Conservation (phyloP, 1,140 invertebrate species). For the Drosophila sturtevanti region DNA sequence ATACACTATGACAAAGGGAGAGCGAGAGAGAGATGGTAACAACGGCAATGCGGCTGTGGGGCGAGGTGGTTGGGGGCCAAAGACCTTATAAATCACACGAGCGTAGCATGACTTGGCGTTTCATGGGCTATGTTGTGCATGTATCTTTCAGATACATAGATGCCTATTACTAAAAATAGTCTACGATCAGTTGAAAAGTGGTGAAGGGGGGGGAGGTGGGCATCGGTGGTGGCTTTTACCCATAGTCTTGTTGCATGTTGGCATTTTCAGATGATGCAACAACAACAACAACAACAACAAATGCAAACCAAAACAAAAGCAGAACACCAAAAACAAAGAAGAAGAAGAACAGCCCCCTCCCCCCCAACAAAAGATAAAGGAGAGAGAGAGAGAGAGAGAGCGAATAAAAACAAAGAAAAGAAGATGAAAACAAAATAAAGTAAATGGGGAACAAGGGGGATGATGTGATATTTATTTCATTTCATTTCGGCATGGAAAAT, state of each 20-base stretch:
- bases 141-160: slow-evolving; percentile 29
- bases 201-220: slow-evolving; percentile 3
- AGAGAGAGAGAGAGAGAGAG: neutral
- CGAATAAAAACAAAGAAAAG: neutral
- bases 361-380: neutral
- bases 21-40: no score
- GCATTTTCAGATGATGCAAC: slow-evolving; percentile 66
- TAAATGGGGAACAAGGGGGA: slow-evolving; percentile 15
- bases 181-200: slow-evolving; percentile 34
- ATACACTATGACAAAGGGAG: no score
- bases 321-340: slow-evolving; percentile 49
- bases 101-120: slow-evolving; percentile 76
- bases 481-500: slow-evolving; percentile 45
- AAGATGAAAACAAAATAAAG: neutral
- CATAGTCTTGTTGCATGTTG: slow-evolving; percentile 50
- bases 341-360: slow-evolving; percentile 3
- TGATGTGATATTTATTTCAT: slow-evolving; percentile 24
- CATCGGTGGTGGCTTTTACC: neutral
- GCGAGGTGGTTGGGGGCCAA: slow-evolving; percentile 49
- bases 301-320: slow-evolving; percentile 57
- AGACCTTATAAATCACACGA: slow-evolving; percentile 81
- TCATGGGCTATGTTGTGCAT: slow-evolving; percentile 33
- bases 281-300: slow-evolving; percentile 44
- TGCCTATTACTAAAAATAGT: slow-evolving; percentile 66
- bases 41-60: neutral